Evolutionary conservation across 2,888 invertebrate genomes (phyloP).

Genomic region (Plebejus argus): DNA sequence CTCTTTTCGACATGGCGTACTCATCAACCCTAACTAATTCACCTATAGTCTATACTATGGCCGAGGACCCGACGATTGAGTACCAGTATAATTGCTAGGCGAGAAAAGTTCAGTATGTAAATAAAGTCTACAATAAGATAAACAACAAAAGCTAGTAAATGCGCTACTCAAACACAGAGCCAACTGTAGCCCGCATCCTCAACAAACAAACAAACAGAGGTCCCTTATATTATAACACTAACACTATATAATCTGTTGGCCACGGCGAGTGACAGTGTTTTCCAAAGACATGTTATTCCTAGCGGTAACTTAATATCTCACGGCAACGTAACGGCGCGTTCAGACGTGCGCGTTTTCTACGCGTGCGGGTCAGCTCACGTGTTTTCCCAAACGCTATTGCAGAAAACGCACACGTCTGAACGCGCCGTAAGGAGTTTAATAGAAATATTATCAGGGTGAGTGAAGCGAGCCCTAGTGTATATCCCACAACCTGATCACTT

Average conservation of each 20-base stretch:
- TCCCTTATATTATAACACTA: conserved; percentile 29
- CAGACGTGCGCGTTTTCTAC: too few species aligned
- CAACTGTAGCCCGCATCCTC: conserved; percentile 27
- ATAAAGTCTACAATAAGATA: background rate
- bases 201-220: conserved; percentile 31
- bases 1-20: too few species aligned
- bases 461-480: too few species aligned
- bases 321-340: too few species aligned
- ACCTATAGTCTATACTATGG: background rate
- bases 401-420: too few species aligned
- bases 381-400: too few species aligned
- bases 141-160: conserved; percentile 14
- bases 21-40: background rate
- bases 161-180: conserved; percentile 19
- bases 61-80: background rate
- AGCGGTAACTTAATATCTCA: too few species aligned
- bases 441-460: too few species aligned
- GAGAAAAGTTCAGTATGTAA: background rate
- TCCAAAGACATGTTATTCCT: background rate
- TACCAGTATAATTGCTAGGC: background rate
- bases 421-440: too few species aligned
- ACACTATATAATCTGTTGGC: background rate
- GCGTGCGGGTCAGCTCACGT: too few species aligned
- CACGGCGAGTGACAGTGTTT: background rate
- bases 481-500: too few species aligned